Evolutionary conservation across 2,888 invertebrate species (phyloP).

Genomic region (Himalopsyche kuldschensis): DNA sequence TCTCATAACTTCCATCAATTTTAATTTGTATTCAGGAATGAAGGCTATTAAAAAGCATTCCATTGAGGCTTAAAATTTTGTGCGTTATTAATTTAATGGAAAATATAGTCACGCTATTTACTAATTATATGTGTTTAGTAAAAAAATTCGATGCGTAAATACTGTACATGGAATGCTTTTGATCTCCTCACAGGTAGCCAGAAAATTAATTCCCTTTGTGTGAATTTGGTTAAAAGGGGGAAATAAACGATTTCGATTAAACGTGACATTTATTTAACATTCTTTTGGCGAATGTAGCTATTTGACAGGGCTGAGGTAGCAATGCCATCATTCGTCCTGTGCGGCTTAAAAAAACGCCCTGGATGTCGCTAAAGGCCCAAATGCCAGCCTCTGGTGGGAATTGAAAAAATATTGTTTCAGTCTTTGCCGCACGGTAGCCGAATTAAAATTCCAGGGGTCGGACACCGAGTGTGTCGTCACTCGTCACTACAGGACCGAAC

Average conservation of each 20-base stretch:
- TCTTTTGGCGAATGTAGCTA: constrained; percentile 11
- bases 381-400: constrained; percentile 8
- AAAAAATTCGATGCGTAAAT: neutral
- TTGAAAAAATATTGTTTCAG: constrained; percentile 27
- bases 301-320: neutral
- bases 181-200: neutral
- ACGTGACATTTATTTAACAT: constrained; percentile 18
- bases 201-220: constrained; percentile 2
- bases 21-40: too few relatives aligned
- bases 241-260: constrained; percentile 17
- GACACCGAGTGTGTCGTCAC: constrained; percentile 13
- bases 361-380: neutral
- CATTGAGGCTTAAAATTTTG: neutral
- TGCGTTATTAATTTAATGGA: neutral
- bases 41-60: neutral
- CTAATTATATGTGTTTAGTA: neutral
- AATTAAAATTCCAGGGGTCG: constrained; percentile 36
- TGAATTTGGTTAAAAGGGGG: constrained; percentile 17
- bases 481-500: neutral
- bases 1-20: too few relatives aligned
- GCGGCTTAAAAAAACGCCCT: neutral
- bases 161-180: neutral
- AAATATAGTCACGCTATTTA: neutral
- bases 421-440: constrained; percentile 29
- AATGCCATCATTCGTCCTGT: neutral